Conservation (phyloP, 2,113 vertebrate species). For the Semicossyphus pulcher region DNA sequence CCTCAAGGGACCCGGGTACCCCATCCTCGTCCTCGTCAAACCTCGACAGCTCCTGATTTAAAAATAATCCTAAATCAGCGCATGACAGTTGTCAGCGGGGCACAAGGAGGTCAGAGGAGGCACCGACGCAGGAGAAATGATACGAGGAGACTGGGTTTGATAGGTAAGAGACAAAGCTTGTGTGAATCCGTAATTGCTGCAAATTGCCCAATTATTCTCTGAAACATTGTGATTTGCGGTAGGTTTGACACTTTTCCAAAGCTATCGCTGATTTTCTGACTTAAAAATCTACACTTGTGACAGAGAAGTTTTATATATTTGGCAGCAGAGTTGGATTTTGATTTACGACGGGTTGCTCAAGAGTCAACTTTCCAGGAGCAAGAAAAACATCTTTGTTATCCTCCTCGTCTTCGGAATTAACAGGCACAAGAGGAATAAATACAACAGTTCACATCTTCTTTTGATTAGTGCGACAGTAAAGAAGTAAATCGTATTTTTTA, state of each 20-base stretch:
- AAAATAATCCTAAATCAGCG: conserved; percentile 93
- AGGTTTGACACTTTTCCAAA: neutral
- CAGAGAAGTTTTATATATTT: neutral
- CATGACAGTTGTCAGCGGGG: conserved; percentile 83
- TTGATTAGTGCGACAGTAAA: too few species aligned
- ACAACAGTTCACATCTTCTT: too few species aligned
- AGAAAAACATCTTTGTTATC: conserved; percentile 5
- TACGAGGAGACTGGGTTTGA: neutral
- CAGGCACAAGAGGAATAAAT: neutral
- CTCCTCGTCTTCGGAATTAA: too few species aligned
- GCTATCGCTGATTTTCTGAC: neutral
- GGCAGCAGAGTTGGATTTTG: neutral
- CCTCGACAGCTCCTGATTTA: conserved; percentile 89
- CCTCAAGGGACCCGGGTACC: conserved; percentile 87
- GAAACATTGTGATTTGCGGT: neutral
- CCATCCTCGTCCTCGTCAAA: conserved; percentile 71
- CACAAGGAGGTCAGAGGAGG: conserved; percentile 77
- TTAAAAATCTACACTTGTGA: neutral
- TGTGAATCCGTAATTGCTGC: neutral
- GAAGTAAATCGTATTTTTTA: too few species aligned
- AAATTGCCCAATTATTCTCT: neutral
- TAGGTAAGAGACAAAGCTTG: conserved; percentile 5
- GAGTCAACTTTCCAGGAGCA: neutral
- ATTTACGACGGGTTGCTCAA: neutral
- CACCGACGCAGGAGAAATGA: conserved; percentile 17